Conservation (phyloP, 2,797 vertebrate species). For the Sebastiscus albofasciatus region DNA sequence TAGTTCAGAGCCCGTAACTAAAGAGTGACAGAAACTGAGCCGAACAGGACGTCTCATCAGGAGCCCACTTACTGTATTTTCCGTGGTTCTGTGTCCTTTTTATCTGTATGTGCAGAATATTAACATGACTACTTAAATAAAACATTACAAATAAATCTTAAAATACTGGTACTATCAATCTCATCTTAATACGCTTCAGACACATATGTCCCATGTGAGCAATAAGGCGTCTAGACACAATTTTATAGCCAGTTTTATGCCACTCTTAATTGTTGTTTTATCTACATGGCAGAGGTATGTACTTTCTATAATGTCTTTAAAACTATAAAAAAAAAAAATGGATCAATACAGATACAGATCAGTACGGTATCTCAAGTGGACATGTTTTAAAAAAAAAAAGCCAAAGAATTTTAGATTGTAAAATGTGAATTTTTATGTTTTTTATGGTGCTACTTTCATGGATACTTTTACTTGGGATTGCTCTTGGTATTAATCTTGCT, state of each 20-base stretch:
- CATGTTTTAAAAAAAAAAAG: not conserved
- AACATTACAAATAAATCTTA: constrained; percentile 29
- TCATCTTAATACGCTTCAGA: constrained; percentile 28
- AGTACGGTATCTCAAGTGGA: constrained; percentile 4
- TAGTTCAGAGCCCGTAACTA: constrained; percentile 17
- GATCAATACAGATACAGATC: constrained; percentile 34
- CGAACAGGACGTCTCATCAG: constrained; percentile 32
- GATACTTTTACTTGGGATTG: not conserved
- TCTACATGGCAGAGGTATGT: constrained; percentile 34
- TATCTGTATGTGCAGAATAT: not conserved
- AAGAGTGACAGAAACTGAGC: constrained; percentile 45
- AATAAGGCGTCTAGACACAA: constrained; percentile 53
- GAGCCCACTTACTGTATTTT: constrained; percentile 23
- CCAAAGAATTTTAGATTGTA: not conserved
- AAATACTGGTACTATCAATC: constrained; percentile 40
- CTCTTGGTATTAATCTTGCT: not conserved
- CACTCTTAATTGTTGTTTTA: constrained; percentile 55
- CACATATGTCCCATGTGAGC: constrained; percentile 42
- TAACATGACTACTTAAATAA: constrained; percentile 21
- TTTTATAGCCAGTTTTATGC: constrained; percentile 59
- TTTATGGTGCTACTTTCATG: not conserved
- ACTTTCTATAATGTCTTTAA: constrained; percentile 29
- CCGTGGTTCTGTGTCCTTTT: constrained; percentile 5
- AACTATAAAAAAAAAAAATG: constrained; percentile 37
- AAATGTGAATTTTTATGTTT: not conserved